Evolutionary conservation across 2,888 invertebrate genomes (phyloP).

Genomic region (Drosophila histrio): DNA sequence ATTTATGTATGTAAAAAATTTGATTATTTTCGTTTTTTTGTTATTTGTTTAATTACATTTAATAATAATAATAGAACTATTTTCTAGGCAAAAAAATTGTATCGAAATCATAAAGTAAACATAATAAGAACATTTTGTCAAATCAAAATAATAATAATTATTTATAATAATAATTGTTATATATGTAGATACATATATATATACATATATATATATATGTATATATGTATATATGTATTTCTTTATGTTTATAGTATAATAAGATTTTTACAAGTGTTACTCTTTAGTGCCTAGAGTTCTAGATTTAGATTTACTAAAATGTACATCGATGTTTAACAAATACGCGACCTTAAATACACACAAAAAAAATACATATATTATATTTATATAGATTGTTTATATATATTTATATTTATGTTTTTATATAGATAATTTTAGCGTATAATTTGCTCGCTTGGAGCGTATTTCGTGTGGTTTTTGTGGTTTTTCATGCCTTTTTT

Average conservation of each 20-base stretch:
- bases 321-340: conserved; percentile 72
- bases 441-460: conserved; percentile 51
- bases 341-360: conserved; percentile 53
- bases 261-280: conserved; percentile 62
- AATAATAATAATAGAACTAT: conserved; percentile 67
- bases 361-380: conserved; percentile 33
- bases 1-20: conserved; percentile 77
- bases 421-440: conserved; percentile 53
- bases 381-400: conserved; percentile 26
- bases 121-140: conserved; percentile 23
- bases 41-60: conserved; percentile 65
- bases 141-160: conserved; percentile 27
- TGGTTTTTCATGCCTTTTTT: conserved; percentile 12
- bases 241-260: conserved; percentile 27
- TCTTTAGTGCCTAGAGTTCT: conserved; percentile 64
- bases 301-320: conserved; percentile 73
- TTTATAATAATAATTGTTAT: conserved; percentile 34
- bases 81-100: conserved; percentile 64
- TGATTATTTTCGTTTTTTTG: conserved; percentile 66
- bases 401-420: conserved; percentile 28
- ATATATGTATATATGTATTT: conserved; percentile 9
- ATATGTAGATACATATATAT: no score
- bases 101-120: conserved; percentile 40
- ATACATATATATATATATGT: conserved; percentile 31
- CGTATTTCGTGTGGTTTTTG: conserved; percentile 29